Evolutionary conservation across 2,113 vertebrate genomes (phyloP), one percentile per base, ranked within the genome.

Genomic region (Oxygymnocypris stewartii): DNA sequence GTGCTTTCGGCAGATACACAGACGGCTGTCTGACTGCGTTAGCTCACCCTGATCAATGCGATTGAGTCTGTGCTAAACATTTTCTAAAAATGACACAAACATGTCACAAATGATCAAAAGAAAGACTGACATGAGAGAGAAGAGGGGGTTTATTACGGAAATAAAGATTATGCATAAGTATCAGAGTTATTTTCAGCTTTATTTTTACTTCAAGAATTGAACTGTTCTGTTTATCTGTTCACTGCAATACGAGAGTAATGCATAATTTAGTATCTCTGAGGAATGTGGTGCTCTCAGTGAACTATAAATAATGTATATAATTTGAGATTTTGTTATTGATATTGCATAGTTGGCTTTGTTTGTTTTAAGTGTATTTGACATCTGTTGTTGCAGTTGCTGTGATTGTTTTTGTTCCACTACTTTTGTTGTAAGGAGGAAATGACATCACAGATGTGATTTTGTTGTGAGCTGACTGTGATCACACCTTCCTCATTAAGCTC

Each of bases 71-170:
- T 8, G 25, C 54, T 28, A 25, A 42, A 54, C 18, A 51, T 73
- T n/a, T 73, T 37, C 73, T 47, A 28, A 75, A n/a, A 47, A 75
- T 47, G 73, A 75, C 23, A 75, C 42, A 75, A 47, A 75, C 73
- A 47, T 13, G 12, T 47, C 73, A 75, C 37, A 74, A 23, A 49
- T 76, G 23, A 71, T 40, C 35, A 23, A 40, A 35, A 73, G 18
- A 73, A 73, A 73, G 18, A 40, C 69, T 40, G 69, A 40, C 18
- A 40, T 40, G 16, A 71, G 67, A 71, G 31, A 37, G 67, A 37
- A 4, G n/a, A n/a, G n/a, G n/a, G 35, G 18, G 67, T 20, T 71
- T 40, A 20, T 11, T 10, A 37, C 9, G 14, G 67, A 71, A 37
- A 71, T 71, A 8, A 35, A 35, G 65, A 69, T 69, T 67, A 35